Conservation (phyloP, 2,888 invertebrate species). For the Emmelina monodactyla region DNA sequence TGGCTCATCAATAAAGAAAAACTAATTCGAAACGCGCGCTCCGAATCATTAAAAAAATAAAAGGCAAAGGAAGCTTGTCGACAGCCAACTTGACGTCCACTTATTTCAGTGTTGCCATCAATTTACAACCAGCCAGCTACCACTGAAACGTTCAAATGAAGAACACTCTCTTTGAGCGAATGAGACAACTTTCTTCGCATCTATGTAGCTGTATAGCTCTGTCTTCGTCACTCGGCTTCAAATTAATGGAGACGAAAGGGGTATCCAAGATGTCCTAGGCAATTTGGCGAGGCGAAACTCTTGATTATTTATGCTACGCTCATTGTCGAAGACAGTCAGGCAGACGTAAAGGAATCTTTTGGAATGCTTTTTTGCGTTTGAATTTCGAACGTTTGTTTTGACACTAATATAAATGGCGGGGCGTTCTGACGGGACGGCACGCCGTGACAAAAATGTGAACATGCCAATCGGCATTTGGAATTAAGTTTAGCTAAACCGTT, state of each 20-base stretch:
- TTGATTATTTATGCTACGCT: background rate
- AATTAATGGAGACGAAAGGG: no score
- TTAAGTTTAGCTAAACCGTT: no score
- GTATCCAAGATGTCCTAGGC: background rate
- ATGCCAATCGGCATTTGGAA: no score
- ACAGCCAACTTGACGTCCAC: constrained; percentile 3
- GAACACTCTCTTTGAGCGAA: background rate
- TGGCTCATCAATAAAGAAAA: constrained; percentile 20
- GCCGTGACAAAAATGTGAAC: no score
- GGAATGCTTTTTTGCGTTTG: background rate
- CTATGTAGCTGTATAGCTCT: no score
- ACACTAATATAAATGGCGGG: background rate
- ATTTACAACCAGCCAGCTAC: constrained; percentile 8
- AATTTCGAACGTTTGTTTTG: background rate
- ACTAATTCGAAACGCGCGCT: constrained; percentile 30
- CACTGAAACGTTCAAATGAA: background rate
- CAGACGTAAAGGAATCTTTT: no score
- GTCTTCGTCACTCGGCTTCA: no score
- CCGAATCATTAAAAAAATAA: constrained; percentile 22
- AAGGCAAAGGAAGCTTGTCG: constrained; percentile 18
- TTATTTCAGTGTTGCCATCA: constrained; percentile 16
- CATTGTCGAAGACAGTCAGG: background rate
- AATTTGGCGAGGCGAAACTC: background rate
- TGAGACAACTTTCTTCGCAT: no score
- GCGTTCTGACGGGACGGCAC: background rate